A percentile compares a stretch with the other conserved stretches of the same genome.
Conservation (phyloP, 2,888 invertebrate species). For the Chironomus riparius region DNA sequence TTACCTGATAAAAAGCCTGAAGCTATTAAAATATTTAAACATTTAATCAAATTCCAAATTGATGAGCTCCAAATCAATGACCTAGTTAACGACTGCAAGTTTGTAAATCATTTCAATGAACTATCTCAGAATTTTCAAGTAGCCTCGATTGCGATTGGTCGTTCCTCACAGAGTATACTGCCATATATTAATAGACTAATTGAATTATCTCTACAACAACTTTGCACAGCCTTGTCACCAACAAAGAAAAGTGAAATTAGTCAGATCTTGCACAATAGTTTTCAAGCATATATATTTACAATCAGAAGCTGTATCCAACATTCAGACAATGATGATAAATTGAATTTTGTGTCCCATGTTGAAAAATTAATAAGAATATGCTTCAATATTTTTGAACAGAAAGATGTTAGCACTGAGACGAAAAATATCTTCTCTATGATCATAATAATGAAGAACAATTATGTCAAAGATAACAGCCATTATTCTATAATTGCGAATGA, state of each 20-base stretch:
- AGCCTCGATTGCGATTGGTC: conserved; percentile 35
- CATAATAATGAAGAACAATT: conserved; percentile 29
- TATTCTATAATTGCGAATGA: background rate
- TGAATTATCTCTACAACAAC: conserved; percentile 33
- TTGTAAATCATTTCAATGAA: conserved; percentile 28
- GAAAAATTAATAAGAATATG: conserved; percentile 30
- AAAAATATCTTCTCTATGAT: conserved; percentile 48
- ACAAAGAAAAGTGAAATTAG: conserved; percentile 35
- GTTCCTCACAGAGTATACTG: conserved; percentile 33
- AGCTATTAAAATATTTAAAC: background rate
- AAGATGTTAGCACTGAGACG: conserved; percentile 54
- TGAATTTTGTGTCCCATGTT: background rate
- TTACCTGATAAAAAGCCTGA: background rate
- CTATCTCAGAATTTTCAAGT: conserved; percentile 36
- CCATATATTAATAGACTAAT: conserved; percentile 34
- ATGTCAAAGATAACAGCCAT: conserved; percentile 32
- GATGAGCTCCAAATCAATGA: background rate
- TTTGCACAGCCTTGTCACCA: conserved; percentile 29
- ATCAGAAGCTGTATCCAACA: background rate
- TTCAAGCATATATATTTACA: conserved; percentile 34
- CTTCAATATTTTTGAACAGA: conserved; percentile 41
- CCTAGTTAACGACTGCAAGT: background rate
- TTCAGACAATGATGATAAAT: too few species aligned
- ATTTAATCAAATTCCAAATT: background rate
- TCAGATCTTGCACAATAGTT: conserved; percentile 40